Percentiles rank a stretch among this genome's conserved stretches.
Conservation (phyloP, 92 coral and sea anemone genomes). For the Pocillopora meandrina region DNA sequence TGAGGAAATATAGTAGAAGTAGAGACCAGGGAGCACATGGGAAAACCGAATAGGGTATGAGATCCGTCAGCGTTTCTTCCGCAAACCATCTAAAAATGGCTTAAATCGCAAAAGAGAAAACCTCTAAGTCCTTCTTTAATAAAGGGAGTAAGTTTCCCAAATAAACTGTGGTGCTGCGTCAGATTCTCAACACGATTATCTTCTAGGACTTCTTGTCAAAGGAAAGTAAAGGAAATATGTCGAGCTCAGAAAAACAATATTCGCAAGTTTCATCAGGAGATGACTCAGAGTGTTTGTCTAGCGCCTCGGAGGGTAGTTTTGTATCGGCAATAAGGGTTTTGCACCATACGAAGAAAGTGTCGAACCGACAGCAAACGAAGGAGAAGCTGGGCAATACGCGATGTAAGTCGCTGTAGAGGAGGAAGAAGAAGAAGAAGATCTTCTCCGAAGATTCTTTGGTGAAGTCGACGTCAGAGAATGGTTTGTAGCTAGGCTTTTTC, state of each 20-base stretch:
- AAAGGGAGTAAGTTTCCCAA: no score
- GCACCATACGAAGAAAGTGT: conserved; percentile 39
- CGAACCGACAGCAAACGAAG: conserved; percentile 39
- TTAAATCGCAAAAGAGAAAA: no score
- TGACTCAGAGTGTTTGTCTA: conserved; percentile 40
- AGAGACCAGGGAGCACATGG: no score
- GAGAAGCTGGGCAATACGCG: conserved; percentile 40
- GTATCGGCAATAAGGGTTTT: conserved; percentile 34
- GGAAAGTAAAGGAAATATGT: not conserved
- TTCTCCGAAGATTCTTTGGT: conserved; percentile 30
- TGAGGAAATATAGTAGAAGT: no score
- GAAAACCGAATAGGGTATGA: no score
- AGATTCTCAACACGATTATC: conserved; percentile 29
- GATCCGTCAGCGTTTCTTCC: no score
- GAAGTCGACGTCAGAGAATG: conserved; percentile 31
- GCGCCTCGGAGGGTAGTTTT: conserved; percentile 31
- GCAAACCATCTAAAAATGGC: no score
- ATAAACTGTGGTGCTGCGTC: not conserved
- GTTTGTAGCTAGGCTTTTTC: conserved; percentile 5
- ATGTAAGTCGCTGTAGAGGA: conserved; percentile 36
- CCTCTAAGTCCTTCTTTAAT: no score
- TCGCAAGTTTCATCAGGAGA: conserved; percentile 21
- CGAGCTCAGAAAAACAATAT: conserved; percentile 18
- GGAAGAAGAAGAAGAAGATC: conserved; percentile 22
- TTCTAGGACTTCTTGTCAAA: not conserved